Base-by-base conservation (phyloP, 2,888 invertebrate species). In the Campoletis raptor region DNA sequence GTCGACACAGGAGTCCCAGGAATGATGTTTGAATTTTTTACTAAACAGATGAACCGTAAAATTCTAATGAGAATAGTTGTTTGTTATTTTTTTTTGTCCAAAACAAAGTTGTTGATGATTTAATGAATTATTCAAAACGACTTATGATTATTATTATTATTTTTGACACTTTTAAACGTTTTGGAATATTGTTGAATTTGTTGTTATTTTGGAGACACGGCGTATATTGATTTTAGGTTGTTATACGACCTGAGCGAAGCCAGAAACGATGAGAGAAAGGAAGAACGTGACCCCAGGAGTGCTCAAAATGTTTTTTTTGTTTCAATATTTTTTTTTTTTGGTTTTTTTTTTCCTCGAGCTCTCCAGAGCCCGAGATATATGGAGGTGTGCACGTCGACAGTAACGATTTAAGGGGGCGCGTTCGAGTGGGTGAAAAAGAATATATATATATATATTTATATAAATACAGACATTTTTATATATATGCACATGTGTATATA, bases 211-310 rank as follows among this genome's bases (percentile, higher is more conserved):
- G 24, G 24, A 24, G 57, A 24, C 57, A 57, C 57, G 10, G 10
- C 24, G 57, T 57, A 57, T 57, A 57, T 57, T 24, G 57, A 69
- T n/a, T 57, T 36, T 52, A 74, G 81, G 54, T 52, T 8, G 54
- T n/a, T n/a, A 67, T 30, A 67, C 66, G 74, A 21, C 36, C 67
- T 18, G 73, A n/a, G 77, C 42, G 77, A 90, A 92, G 91, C 90
- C 90, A 91, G 91, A 92, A 90, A 89, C 90, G 90, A 74, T 64
- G 54, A 64, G 70, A 64, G 66, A 81, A 57, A 81, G 78, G 64
- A 81, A 74, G 66, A 76, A 85, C 78, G 74, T 72, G 66, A 45
- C 64, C 42, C 74, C 81, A 42, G 42, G 64, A 70, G 69, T 54
- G 64, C 78, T 57, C 73, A 72, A 61, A 48, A 36, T 64, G 18